Conservation (phyloP, 2,888 invertebrate species). For the Andrena fulva region DNA sequence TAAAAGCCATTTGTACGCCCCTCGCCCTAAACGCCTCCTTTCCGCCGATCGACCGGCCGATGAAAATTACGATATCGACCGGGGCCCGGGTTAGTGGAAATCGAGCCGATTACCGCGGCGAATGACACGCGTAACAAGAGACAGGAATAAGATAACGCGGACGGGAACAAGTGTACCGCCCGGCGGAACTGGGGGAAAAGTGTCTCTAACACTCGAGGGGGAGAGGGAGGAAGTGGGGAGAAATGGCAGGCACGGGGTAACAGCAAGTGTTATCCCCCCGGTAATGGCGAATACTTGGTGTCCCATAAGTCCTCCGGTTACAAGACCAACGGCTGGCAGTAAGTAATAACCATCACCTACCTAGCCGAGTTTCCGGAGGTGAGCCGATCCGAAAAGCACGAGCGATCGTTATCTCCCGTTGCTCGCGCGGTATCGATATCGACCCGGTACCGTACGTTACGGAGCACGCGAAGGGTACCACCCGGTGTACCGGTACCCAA, state of each 20-base stretch:
- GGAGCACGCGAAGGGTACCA: slow-evolving; percentile 64
- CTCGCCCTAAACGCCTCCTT: slow-evolving; percentile 29
- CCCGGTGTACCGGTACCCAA: slow-evolving; percentile 64
- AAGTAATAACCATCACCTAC: slow-evolving; percentile 69
- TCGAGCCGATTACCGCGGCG: background rate
- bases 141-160: slow-evolving; percentile 32
- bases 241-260: slow-evolving; percentile 4
- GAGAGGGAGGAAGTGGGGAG: background rate
- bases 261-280: slow-evolving; percentile 15
- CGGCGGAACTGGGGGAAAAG: slow-evolving; percentile 1
- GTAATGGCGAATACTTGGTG: slow-evolving; percentile 61
- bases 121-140: slow-evolving; percentile 38
- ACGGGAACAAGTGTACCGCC: slow-evolving; percentile 44
- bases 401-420: slow-evolving; percentile 66
- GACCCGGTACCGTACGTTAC: slow-evolving; percentile 61
- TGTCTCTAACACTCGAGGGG: slow-evolving; percentile 21
- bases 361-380: slow-evolving; percentile 62
- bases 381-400: slow-evolving; percentile 59
- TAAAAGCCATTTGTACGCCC: slow-evolving; percentile 46
- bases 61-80: slow-evolving; percentile 50
- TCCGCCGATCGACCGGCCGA: slow-evolving; percentile 6
- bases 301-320: slow-evolving; percentile 66
- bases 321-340: slow-evolving; percentile 62
- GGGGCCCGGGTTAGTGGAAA: background rate
- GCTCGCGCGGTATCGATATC: slow-evolving; percentile 65